A percentile compares a stretch with the other conserved stretches of the same genome.
Evolutionary conservation across 2,113 vertebrate species (phyloP).

Genomic region (Rhynchopsitta pachyrhyncha): DNA sequence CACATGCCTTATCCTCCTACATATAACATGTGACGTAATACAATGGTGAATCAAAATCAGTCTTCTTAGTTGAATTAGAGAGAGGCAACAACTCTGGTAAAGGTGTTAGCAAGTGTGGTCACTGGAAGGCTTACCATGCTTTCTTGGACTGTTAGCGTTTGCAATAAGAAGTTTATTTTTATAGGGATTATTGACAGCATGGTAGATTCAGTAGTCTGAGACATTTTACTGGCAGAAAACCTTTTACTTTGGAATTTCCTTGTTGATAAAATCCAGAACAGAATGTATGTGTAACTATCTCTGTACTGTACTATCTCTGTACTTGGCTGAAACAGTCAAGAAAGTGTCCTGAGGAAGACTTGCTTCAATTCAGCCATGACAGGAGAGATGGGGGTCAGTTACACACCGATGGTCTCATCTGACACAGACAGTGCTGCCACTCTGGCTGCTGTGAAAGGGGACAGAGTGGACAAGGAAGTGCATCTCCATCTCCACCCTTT

Average conservation of each 20-base stretch:
- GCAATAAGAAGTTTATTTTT: not conserved
- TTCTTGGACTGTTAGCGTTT: not conserved
- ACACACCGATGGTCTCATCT: not conserved
- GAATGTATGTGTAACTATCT: not conserved
- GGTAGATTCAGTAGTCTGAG: not conserved
- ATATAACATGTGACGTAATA: not conserved
- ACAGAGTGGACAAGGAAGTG: not conserved
- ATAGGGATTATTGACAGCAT: not conserved
- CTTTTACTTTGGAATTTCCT: not conserved
- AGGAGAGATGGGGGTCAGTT: not conserved
- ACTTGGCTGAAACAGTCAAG: not conserved
- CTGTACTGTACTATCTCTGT: not conserved
- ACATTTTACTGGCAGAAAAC: not conserved
- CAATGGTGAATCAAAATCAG: not conserved
- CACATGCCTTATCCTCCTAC: not conserved
- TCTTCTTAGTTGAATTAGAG: not conserved
- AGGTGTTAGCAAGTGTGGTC: not conserved
- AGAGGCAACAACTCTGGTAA: not conserved
- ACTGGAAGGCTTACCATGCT: not conserved
- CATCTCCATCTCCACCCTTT: not conserved
- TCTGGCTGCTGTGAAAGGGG: not conserved
- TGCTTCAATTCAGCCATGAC: not conserved
- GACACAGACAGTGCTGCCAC: not conserved
- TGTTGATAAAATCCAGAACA: not conserved
- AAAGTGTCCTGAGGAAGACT: not conserved